Conservation (phyloP, 35 echinoderm and acorn worm genomes). For the Heliocidaris erythrogramma region DNA sequence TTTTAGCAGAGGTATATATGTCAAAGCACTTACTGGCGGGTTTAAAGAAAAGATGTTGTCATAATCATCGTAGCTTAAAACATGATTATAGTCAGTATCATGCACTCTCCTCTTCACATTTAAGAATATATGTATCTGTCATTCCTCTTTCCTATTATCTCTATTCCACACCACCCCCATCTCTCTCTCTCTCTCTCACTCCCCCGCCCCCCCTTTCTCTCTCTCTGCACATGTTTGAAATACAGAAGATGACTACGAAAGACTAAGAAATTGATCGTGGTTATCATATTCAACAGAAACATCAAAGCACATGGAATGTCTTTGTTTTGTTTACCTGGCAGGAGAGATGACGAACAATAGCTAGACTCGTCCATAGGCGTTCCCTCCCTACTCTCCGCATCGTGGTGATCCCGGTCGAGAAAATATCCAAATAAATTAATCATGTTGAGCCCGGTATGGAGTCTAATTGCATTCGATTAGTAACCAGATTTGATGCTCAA, state of each 20-base stretch:
- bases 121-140: too few relatives aligned
- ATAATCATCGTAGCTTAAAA: too few relatives aligned
- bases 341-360: constrained; percentile 33
- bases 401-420: constrained; percentile 35
- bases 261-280: background rate
- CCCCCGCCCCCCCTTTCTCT: too few relatives aligned
- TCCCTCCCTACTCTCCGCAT: background rate
- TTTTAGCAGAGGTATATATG: too few relatives aligned
- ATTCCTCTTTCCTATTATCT: too few relatives aligned
- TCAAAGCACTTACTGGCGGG: too few relatives aligned
- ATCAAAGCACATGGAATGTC: background rate
- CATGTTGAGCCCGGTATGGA: constrained; percentile 30
- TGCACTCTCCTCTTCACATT: too few relatives aligned
- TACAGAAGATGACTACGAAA: background rate
- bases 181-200: too few relatives aligned
- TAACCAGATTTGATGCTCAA: constrained; percentile 37
- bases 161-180: too few relatives aligned
- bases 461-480: constrained; percentile 1
- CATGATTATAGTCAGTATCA: too few relatives aligned
- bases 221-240: background rate
- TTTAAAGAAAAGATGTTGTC: too few relatives aligned
- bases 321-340: constrained; percentile 7
- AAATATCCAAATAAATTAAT: constrained; percentile 48
- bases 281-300: background rate
- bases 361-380: constrained; percentile 50